Conservation (phyloP, 2,113 vertebrate species). For the Hylia prasina region DNA sequence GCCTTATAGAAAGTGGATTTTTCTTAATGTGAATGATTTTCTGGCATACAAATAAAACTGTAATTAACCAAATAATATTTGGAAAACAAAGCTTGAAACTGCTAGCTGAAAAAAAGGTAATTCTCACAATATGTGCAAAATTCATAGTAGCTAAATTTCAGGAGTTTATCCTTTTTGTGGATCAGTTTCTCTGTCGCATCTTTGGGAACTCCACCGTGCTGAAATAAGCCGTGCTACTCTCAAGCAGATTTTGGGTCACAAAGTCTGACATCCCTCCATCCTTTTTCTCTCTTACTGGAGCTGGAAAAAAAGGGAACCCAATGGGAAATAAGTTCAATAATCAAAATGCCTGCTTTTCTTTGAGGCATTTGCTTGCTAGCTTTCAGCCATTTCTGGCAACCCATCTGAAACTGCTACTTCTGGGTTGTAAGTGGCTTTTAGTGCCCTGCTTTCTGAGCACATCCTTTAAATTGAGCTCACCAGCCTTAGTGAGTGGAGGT, state of each 20-base stretch:
- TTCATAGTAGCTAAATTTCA: background rate
- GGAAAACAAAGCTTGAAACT: background rate
- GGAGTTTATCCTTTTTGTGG: background rate
- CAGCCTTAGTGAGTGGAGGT: background rate
- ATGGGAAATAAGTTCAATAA: background rate
- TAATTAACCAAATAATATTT: background rate
- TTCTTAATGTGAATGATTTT: background rate
- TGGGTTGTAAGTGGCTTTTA: conserved; percentile 29
- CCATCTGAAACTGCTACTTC: background rate
- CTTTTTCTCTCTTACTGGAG: background rate
- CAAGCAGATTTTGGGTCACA: background rate
- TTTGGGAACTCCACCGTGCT: background rate
- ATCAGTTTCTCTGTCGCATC: background rate
- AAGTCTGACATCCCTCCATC: background rate
- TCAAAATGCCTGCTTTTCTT: background rate
- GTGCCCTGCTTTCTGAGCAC: background rate
- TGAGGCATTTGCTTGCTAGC: background rate
- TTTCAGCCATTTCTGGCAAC: background rate
- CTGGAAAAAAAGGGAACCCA: background rate
- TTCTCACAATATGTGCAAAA: background rate
- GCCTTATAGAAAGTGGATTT: background rate
- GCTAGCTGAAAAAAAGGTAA: background rate
- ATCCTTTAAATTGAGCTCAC: background rate
- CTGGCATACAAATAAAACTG: background rate
- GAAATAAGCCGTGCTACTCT: background rate